Base-by-base conservation (phyloP, 2,888 invertebrate species). In the Pandemis corylana region DNA sequence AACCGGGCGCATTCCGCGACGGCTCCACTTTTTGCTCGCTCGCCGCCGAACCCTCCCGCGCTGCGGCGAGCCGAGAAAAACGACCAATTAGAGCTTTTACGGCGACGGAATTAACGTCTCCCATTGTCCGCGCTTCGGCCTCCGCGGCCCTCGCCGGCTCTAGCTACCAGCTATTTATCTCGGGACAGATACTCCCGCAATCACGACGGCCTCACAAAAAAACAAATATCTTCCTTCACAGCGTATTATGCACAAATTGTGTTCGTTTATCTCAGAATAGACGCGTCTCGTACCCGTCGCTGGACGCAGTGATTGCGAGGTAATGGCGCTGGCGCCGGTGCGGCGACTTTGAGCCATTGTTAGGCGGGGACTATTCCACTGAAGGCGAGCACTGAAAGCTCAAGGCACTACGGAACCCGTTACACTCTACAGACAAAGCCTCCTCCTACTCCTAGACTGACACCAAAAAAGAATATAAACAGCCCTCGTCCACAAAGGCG, bases 1-100 rank as follows among this genome's bases (percentile, higher is more conserved):
- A 93, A 93, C 93, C 91, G 90, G 85, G 86, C 92, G 85, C 94
- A 94, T 94, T 93, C 94, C 93, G 89, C 87, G 93, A 87, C 93
- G 91, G 87, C 85, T 84, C 88, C 88, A 89, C 92, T 94, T 94
- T 91, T 94, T 94, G 92, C 90, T 92, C 91, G 85, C 80, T 81
- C 82, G 81, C 83, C 82, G 79, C 83, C 82, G 80, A 72, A 65
- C 77, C 76, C 59, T 71, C 76, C 77, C 68, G 77, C 56, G 56
- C 56, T 51, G 56, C 20, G 56, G 56, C 59, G 76, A 80, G 74
- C 77, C 77, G 76, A 78, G 77, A 85, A 87, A 86, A 86, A 86
- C 84, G 85, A 92, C 90, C 89, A 93, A 93, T 93, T 93, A 92
- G 88, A 93, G 85, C 87, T 88, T 89, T 90, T 92, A 91, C 87